Evolutionary conservation across 2,113 vertebrate species (phyloP), one percentile per base, ranked within the genome.

Genomic region (Actinemys pallida): DNA sequence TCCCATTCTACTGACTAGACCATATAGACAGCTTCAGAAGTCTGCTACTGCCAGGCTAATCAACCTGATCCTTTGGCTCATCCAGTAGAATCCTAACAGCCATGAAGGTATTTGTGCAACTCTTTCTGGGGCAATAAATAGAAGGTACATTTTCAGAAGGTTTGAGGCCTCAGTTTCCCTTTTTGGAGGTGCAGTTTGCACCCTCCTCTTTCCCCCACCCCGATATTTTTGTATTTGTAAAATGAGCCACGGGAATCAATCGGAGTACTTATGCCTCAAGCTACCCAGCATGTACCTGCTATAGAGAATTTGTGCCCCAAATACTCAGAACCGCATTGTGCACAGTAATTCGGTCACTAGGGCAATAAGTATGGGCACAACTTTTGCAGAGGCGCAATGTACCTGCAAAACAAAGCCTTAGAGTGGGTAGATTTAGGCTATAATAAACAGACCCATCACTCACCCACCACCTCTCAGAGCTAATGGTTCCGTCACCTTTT

Each of bases 21-120:
- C 31, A 35, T 49, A 27, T 81, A 90, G 75, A 84, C n/a, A 16
- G 52, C 25, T 57, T 47, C 1, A 2, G 84, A 72, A 56, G 45
- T 35, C 72, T 12, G 1, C 84, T 25, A 14, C 12, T 94, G 92
- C 79, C 54, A 50, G 8, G 62, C 39, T 53, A 88, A 86, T 22
- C 72, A 96, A 91, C 80, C 75, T 59, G 50, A 93, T 92, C 93
- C 83, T 79, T 94, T 89, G 83, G 90, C 92, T 95, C 75, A n/a
- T 53, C 83, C 81, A 87, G 45, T 56, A 81, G 69, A 81, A 52
- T 90, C 75, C 57, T 78, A 54, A 27, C 19, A 90, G 79, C 90
- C 75, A 90, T 82, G 86, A 94, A 92, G 92, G 62, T 79, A 45
- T 13, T 57, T 47, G 81, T 94, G 57, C 95, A 84, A 57, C 90